phyloP scores from a whole-genome alignment of 2,888 invertebrate genomes.

The Dolomedes plantarius region DNA sequence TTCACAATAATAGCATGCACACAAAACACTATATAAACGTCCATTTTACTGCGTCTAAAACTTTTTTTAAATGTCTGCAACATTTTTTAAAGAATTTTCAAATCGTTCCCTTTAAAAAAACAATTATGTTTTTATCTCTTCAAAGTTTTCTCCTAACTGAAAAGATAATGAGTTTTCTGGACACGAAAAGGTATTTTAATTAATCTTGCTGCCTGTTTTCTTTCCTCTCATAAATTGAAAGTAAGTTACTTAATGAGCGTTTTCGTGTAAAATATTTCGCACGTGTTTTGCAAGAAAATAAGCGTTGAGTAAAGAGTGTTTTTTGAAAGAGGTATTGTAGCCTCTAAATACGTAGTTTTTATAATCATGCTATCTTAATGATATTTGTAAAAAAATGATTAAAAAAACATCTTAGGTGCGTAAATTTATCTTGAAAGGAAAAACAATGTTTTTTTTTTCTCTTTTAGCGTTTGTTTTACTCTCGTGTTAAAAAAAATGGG shows the following conservation, averaged over 20 bases:
- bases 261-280: not conserved
- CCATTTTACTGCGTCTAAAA: not conserved
- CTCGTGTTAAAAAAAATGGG: no score
- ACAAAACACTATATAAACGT: not conserved
- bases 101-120: not conserved
- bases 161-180: constrained; percentile 7
- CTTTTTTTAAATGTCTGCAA: not conserved
- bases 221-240: not conserved
- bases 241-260: not conserved
- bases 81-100: not conserved
- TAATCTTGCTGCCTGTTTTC: constrained; percentile 1
- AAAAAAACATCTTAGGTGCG: no score
- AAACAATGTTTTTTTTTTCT: no score
- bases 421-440: no score
- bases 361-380: not conserved
- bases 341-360: not conserved
- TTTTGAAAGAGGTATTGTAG: not conserved
- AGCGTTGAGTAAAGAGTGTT: not conserved
- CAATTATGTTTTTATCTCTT: constrained; percentile 7
- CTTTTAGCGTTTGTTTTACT: no score
- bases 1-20: not conserved
- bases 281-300: not conserved
- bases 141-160: not conserved
- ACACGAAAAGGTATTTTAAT: constrained; percentile 7
- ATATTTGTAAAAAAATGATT: not conserved